phyloP scores from a whole-genome alignment of 2,888 invertebrate genomes.

The Nudaria mundana region DNA sequence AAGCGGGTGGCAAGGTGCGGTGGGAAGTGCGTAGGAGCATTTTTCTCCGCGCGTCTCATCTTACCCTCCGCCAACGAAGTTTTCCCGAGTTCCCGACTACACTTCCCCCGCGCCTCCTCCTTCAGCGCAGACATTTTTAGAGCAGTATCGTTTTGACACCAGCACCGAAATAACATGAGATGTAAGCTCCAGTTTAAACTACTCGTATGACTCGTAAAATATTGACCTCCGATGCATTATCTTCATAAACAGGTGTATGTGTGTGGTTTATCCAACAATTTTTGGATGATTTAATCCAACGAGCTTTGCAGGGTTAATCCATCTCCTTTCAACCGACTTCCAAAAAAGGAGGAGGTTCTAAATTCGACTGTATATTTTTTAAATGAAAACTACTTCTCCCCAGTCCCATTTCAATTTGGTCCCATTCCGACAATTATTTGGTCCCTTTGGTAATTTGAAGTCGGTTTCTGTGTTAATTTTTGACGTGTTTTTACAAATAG shows the following conservation, averaged over 20 bases:
- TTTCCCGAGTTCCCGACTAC: conserved; percentile 21
- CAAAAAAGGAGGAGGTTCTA: no score
- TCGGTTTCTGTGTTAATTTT: no score
- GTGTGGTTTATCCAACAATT: not conserved
- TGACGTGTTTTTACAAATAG: no score
- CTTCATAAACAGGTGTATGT: conserved; percentile 18
- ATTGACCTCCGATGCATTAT: conserved; percentile 35
- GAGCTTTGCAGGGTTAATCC: no score
- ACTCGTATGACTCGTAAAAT: conserved; percentile 55
- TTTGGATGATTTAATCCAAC: not conserved
- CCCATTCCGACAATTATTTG: no score
- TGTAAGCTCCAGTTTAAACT: conserved; percentile 57
- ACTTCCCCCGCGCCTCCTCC: conserved; percentile 31
- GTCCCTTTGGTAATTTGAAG: no score
- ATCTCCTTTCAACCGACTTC: no score
- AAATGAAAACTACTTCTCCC: no score
- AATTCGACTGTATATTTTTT: no score
- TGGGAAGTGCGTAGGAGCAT: conserved; percentile 69
- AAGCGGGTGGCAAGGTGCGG: conserved; percentile 77
- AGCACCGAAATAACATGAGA: conserved; percentile 76
- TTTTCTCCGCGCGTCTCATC: conserved; percentile 39
- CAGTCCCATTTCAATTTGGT: no score
- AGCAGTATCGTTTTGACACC: conserved; percentile 79
- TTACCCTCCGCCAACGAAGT: conserved; percentile 24
- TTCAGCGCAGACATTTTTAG: conserved; percentile 72